Conservation (phyloP, 2,888 invertebrate species). For the Chalcosyrphus nemorum region DNA sequence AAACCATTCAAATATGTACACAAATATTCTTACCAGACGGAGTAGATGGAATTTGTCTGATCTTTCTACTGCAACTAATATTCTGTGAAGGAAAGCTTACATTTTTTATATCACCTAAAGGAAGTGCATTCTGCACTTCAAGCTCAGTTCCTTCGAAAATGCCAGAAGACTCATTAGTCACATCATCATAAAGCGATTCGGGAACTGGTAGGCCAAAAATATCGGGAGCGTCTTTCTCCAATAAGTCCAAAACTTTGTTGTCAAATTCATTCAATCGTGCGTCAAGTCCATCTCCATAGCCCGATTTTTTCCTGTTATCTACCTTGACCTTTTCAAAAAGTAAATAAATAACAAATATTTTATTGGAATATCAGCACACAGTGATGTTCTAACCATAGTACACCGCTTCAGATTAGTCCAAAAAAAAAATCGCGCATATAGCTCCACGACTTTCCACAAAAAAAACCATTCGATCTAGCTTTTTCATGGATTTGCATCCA, state of each 20-base stretch:
- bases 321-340: not conserved
- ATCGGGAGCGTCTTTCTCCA: slow-evolving; percentile 5
- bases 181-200: not conserved
- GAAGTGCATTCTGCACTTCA: slow-evolving; percentile 6
- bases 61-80: slow-evolving; percentile 7
- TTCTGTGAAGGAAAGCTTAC: not conserved
- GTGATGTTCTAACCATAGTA: not conserved
- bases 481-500: too few relatives aligned
- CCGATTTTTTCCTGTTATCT: too few relatives aligned
- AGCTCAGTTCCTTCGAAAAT: slow-evolving; percentile 1
- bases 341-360: not conserved
- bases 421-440: too few relatives aligned
- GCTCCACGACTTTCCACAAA: too few relatives aligned
- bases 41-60: not conserved
- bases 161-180: slow-evolving; percentile 7
- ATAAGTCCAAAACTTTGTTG: slow-evolving; percentile 14
- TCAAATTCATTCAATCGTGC: not conserved
- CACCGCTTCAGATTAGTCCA: too few relatives aligned
- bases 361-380: too few relatives aligned
- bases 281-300: too few relatives aligned
- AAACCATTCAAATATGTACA: not conserved
- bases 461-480: too few relatives aligned
- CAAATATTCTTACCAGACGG: not conserved
- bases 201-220: not conserved
- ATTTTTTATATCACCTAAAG: not conserved